Conservation (phyloP, 2,113 vertebrate genomes). For the Mugil cephalus region DNA sequence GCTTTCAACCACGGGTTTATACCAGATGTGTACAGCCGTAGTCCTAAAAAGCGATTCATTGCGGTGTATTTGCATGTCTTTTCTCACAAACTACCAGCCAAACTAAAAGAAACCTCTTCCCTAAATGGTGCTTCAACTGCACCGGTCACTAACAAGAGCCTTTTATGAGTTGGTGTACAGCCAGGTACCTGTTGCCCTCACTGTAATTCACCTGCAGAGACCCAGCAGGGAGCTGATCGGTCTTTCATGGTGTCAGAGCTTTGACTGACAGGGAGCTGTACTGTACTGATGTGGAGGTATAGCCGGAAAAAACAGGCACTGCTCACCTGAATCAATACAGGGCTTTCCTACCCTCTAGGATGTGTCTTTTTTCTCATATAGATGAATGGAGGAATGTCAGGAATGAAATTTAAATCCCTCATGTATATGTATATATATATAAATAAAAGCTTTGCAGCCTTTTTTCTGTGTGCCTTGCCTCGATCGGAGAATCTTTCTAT, state of each 20-base stretch:
- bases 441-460: not conserved
- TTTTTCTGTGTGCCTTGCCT: conserved; percentile 17
- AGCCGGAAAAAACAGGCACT: conserved; percentile 62
- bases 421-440: conserved; percentile 20
- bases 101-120: conserved; percentile 43
- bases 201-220: conserved; percentile 54
- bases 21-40: conserved; percentile 13
- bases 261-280: conserved; percentile 74
- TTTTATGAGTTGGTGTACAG: conserved; percentile 45
- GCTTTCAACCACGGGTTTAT: conserved; percentile 27
- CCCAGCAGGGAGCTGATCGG: conserved; percentile 28
- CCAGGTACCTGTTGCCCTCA: conserved; percentile 17
- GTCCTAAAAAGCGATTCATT: conserved; percentile 32
- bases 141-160: conserved; percentile 60
- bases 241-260: conserved; percentile 31
- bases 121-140: conserved; percentile 48
- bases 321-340: conserved; percentile 50
- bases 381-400: conserved; percentile 63
- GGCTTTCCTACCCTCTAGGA: conserved; percentile 49
- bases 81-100: conserved; percentile 56
- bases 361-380: conserved; percentile 22
- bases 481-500: conserved; percentile 1
- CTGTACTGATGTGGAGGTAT: conserved; percentile 56
- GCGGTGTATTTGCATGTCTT: conserved; percentile 23
- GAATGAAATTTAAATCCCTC: conserved; percentile 61